phyloP scores from a whole-genome alignment of 2,888 invertebrate species.

The Azorinus chamasolen region DNA sequence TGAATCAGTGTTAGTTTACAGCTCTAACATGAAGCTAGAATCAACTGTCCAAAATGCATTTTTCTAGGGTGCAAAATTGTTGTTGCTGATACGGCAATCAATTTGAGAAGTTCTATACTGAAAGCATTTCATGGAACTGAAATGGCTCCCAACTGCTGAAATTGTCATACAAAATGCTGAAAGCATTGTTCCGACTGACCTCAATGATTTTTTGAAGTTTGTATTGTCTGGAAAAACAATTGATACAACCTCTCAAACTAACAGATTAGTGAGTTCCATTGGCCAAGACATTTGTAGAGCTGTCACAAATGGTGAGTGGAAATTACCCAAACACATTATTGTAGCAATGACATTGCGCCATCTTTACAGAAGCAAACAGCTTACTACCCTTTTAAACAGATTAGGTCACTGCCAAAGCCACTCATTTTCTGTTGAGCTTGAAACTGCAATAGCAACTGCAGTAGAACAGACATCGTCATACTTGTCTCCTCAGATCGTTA shows the following conservation, averaged over 20 bases:
- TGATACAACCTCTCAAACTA: slow-evolving; percentile 5
- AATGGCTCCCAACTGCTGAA: slow-evolving; percentile 40
- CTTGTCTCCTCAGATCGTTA: slow-evolving; percentile 58
- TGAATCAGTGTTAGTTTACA: slow-evolving; percentile 26
- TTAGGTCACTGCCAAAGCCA: slow-evolving; percentile 59
- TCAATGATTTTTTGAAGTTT: slow-evolving; percentile 20
- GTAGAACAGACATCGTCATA: slow-evolving; percentile 51
- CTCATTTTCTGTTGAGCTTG: slow-evolving; percentile 49
- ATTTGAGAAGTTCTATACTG: slow-evolving; percentile 18
- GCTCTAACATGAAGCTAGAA: slow-evolving; percentile 5
- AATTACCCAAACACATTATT: slow-evolving; percentile 51
- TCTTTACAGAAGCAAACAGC: slow-evolving; percentile 40
- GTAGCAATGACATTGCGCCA: slow-evolving; percentile 52
- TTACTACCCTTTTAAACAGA: slow-evolving; percentile 53
- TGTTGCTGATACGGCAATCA: slow-evolving; percentile 17
- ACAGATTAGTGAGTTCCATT: slow-evolving; percentile 40
- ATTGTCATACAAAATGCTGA: slow-evolving; percentile 2
- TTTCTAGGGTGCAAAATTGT: slow-evolving; percentile 14
- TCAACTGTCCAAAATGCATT: slow-evolving; percentile 22
- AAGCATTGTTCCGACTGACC: background rate
- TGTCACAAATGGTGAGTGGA: slow-evolving; percentile 26
- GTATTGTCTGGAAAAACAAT: slow-evolving; percentile 21
- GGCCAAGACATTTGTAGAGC: slow-evolving; percentile 57
- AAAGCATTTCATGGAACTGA: slow-evolving; percentile 17
- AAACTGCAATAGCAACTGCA: slow-evolving; percentile 58